Evolutionary conservation across 2,888 invertebrate genomes (phyloP).

Genomic region (Zootermopsis nevadensis): DNA sequence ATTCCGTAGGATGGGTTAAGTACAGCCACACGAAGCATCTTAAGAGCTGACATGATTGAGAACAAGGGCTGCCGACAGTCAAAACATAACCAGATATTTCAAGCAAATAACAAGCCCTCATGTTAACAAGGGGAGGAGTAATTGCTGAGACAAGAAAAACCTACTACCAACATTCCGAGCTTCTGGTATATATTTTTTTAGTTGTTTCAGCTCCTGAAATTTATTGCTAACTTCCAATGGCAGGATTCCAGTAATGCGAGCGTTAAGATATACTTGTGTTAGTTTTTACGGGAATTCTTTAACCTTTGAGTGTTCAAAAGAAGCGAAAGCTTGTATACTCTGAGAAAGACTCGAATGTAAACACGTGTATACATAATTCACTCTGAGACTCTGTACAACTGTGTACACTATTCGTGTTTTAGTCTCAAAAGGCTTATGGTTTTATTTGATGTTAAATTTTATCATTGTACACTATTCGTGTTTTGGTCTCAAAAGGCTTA

Average conservation of each 20-base stretch:
- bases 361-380: no score
- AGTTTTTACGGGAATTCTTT: slow-evolving; percentile 9
- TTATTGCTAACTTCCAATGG: slow-evolving; percentile 22
- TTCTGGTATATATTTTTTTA: not conserved
- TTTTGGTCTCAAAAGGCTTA: no score
- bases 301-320: slow-evolving; percentile 6
- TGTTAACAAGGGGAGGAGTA: slow-evolving; percentile 35
- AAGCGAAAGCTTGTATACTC: not conserved
- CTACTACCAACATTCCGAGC: not conserved
- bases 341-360: not conserved
- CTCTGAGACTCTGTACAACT: no score
- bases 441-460: no score
- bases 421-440: no score
- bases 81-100: slow-evolving; percentile 13
- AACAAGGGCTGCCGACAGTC: not conserved
- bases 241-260: slow-evolving; percentile 5
- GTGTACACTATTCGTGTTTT: no score
- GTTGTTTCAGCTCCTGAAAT: slow-evolving; percentile 1
- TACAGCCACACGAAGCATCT: not conserved
- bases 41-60: not conserved
- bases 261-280: slow-evolving; percentile 5
- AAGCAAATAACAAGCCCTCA: slow-evolving; percentile 9
- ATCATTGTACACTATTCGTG: no score
- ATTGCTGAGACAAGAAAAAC: slow-evolving; percentile 30
- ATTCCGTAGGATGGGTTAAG: not conserved